phyloP scores from a whole-genome alignment of 2,888 invertebrate genomes.

The Dryocosmus kuriphilus region DNA sequence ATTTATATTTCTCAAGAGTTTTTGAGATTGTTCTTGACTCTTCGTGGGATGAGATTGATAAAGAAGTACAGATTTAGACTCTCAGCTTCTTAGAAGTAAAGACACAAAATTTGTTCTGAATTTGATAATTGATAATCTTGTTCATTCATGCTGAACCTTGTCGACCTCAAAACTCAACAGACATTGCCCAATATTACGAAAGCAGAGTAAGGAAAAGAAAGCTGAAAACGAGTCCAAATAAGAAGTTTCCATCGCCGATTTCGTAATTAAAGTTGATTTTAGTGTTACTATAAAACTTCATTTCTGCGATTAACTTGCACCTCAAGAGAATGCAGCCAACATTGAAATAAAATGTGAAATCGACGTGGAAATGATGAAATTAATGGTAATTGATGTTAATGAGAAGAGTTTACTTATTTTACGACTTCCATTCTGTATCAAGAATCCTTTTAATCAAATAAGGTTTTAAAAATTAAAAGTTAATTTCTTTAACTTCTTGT shows the following conservation, averaged over 20 bases:
- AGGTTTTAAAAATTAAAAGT: no score
- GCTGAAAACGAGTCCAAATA: conserved; percentile 28
- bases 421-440: no score
- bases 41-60: not conserved
- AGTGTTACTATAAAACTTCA: conserved; percentile 28
- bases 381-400: no score
- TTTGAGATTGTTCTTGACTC: not conserved
- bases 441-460: no score
- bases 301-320: conserved; percentile 13
- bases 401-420: no score
- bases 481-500: no score
- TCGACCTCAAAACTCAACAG: conserved; percentile 23
- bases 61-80: not conserved
- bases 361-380: not conserved
- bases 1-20: not conserved
- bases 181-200: conserved; percentile 30
- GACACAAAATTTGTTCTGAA: not conserved
- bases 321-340: conserved; percentile 21
- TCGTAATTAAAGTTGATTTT: conserved; percentile 24
- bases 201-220: conserved; percentile 27
- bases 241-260: conserved; percentile 13
- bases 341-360: conserved; percentile 14
- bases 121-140: conserved; percentile 27
- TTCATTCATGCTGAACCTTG: conserved; percentile 20
- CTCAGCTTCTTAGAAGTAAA: not conserved